phyloP scores from a whole-genome alignment of 2,888 invertebrate species.

The Drosophila paracracens region DNA sequence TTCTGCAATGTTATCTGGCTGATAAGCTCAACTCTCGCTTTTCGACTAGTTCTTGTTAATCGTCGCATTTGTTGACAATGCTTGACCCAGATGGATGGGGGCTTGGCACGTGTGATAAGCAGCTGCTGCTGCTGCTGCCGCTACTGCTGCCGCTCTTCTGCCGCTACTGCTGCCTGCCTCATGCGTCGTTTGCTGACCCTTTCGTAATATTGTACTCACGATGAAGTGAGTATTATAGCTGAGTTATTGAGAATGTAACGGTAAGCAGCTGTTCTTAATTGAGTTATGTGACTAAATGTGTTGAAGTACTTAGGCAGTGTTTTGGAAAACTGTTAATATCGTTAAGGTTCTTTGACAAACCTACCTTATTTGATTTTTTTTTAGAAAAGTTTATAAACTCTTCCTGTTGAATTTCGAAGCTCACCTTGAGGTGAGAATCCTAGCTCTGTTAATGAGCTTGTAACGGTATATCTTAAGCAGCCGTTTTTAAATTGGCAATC shows the following conservation, averaged over 20 bases:
- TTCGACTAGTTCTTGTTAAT: not conserved
- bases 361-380: not conserved
- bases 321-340: not conserved
- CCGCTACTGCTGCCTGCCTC: conserved; percentile 5
- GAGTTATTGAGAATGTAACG: conserved; percentile 1
- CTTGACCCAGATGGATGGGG: conserved; percentile 19
- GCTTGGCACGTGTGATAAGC: conserved; percentile 42
- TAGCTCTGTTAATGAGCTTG: conserved; percentile 12
- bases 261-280: not conserved
- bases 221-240: conserved; percentile 4
- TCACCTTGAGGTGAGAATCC: not conserved
- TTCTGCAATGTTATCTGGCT: not conserved
- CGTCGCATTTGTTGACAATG: conserved; percentile 1
- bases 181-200: not conserved
- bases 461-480: not conserved
- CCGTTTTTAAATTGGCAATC: not conserved
- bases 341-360: not conserved
- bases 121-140: not conserved
- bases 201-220: conserved; percentile 11
- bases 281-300: not conserved
- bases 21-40: conserved; percentile 15
- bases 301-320: not conserved
- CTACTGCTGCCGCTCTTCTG: too few species aligned
- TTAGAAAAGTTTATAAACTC: not conserved
- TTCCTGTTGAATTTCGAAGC: not conserved